These are phyloP conservation scores for Sepiola atlantica DNA, from an alignment of 2,888 invertebrate genomes.

Conservation along the genomic window DNA sequence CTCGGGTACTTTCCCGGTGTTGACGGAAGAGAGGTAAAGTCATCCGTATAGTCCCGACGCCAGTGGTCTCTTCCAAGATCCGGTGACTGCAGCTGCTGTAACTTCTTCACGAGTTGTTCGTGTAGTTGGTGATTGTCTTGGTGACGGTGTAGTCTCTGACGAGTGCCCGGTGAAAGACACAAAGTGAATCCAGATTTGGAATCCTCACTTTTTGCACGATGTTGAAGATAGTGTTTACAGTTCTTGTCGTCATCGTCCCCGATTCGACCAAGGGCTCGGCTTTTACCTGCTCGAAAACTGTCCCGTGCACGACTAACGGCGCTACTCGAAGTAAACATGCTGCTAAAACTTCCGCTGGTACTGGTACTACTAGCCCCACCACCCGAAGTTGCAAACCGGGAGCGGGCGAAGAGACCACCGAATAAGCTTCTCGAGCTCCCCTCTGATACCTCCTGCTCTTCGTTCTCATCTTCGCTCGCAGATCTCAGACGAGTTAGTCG, in stretches of 20 bases:
- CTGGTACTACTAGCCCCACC: not conserved
- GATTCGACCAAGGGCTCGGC: not conserved
- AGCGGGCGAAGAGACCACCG: not conserved
- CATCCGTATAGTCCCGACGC: not conserved
- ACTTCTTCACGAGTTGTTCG: not conserved
- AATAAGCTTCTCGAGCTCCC: not conserved
- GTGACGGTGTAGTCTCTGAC: not conserved
- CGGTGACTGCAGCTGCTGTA: not conserved
- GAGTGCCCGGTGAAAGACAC: not conserved
- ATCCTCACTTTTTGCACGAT: not conserved
- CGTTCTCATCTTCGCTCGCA: not conserved
- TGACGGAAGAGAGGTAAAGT: not conserved
- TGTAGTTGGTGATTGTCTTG: not conserved
- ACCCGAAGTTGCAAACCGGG: not conserved
- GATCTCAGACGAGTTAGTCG: not conserved
- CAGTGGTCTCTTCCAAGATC: not conserved
- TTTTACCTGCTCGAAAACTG: not conserved
- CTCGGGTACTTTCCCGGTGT: not conserved
- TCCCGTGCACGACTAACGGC: not conserved
- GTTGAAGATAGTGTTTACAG: not conserved
- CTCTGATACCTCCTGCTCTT: not conserved
- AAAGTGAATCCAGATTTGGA: not conserved
- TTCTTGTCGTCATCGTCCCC: not conserved
- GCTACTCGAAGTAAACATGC: not conserved
- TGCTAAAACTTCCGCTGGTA: not conserved